Conservation (phyloP, 2,888 invertebrate species). For the Hydrotaea diabolus region DNA sequence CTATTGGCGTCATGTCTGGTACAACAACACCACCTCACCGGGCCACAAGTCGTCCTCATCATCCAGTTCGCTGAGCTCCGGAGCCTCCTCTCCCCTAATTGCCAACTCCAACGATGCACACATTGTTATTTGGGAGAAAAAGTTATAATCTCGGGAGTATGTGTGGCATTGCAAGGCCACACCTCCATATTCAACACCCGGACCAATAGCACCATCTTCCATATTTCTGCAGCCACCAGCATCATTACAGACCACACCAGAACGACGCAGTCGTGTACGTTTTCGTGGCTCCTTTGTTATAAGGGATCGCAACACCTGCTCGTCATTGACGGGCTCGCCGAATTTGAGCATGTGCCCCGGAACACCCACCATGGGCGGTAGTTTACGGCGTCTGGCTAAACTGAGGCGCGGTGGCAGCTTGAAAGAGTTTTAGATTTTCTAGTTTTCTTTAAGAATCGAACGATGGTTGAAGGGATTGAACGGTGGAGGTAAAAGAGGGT, state of each 20-base stretch:
- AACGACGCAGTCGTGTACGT: slow-evolving; percentile 74
- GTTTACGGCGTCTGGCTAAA: slow-evolving; percentile 73
- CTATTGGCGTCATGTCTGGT: slow-evolving; percentile 90
- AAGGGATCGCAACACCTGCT: slow-evolving; percentile 68
- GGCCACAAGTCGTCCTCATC: slow-evolving; percentile 64
- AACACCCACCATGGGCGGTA: slow-evolving; percentile 46
- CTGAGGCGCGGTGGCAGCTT: slow-evolving; percentile 77
- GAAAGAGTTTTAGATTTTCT: slow-evolving; percentile 73
- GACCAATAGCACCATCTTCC: slow-evolving; percentile 57
- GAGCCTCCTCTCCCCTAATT: slow-evolving; percentile 79
- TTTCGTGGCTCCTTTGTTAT: slow-evolving; percentile 73
- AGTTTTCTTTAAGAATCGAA: neutral
- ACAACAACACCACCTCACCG: slow-evolving; percentile 80
- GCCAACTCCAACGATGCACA: slow-evolving; percentile 93
- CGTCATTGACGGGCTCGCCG: slow-evolving; percentile 46
- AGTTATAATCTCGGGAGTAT: slow-evolving; percentile 83
- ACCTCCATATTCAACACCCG: slow-evolving; percentile 51
- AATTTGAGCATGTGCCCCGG: slow-evolving; percentile 51
- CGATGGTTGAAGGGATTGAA: slow-evolving; percentile 7
- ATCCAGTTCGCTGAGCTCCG: slow-evolving; percentile 64
- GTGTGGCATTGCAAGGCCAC: slow-evolving; percentile 71
- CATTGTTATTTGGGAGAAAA: slow-evolving; percentile 94
- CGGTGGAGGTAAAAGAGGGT: slow-evolving; percentile 21
- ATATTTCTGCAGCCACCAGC: slow-evolving; percentile 54
- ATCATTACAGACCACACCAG: slow-evolving; percentile 62